Conservation (phyloP, 2,888 invertebrate genomes). For the Chromoteleia sp. region DNA sequence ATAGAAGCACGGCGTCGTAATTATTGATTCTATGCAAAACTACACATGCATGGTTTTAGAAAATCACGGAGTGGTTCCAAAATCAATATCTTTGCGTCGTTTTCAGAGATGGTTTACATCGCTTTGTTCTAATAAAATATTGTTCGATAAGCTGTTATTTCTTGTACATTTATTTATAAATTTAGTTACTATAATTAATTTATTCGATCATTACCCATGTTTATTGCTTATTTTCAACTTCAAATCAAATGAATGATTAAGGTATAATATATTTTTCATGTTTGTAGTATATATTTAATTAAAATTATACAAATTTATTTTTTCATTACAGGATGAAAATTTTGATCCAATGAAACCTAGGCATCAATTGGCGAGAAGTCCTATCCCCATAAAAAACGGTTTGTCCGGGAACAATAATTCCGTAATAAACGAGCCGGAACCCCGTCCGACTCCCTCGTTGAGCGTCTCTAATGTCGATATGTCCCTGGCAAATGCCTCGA, state of each 20-base stretch:
- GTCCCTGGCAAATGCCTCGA: slow-evolving; percentile 51
- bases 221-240: background rate
- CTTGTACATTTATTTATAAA: slow-evolving; percentile 14
- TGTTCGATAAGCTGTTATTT: no score
- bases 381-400: slow-evolving; percentile 56
- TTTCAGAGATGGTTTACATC: no score
- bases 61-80: slow-evolving; percentile 44
- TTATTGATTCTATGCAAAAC: slow-evolving; percentile 70
- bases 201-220: slow-evolving; percentile 14
- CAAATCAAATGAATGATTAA: no score
- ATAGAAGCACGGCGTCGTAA: slow-evolving; percentile 65
- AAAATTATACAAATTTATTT: slow-evolving; percentile 13
- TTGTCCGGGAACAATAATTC: slow-evolving; percentile 23
- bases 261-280: background rate
- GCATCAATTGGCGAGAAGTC: slow-evolving; percentile 75
- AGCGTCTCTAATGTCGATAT: slow-evolving; percentile 44
- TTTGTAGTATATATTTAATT: background rate
- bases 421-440: slow-evolving; percentile 24
- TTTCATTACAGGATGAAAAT: slow-evolving; percentile 58
- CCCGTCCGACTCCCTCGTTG: slow-evolving; percentile 19
- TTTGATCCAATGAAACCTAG: slow-evolving; percentile 78
- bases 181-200: background rate
- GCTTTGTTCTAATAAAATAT: no score
- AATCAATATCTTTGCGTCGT: background rate
- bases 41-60: slow-evolving; percentile 61